Evolutionary conservation across 2,797 vertebrate genomes (phyloP), one percentile per base, ranked within the genome.

Genomic region (Dallia pectoralis): DNA sequence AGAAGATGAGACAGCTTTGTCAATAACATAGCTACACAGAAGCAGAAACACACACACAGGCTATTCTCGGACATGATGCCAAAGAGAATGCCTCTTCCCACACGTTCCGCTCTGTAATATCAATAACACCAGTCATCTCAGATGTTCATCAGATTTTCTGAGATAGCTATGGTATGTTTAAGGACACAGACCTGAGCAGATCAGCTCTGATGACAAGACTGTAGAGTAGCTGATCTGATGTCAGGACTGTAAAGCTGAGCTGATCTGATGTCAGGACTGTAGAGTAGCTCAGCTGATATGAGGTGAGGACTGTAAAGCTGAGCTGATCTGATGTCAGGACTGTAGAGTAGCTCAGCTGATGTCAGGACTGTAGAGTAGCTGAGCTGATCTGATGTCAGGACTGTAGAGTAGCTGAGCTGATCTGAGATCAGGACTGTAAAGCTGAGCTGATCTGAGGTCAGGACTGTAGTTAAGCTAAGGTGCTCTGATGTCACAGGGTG

Each of bases 51-150:
- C 71, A 30, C 70, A 59, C 70, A 27, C 71, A 47, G 18, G 11
- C 69, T 86, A 53, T 84, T 82, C 68, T 49, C 16, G 47, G 67
- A 71, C 51, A 56, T 77, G 73, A 74, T 74, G 70, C 69, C 77
- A 48, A 47, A 61, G 74, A 40, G 63, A 64, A 67, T 70, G 65
- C 79, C 27, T n/a, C 74, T 71, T 74, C 75, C 71, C 72, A 53
- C 71, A 53, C 74, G 65, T 74, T 75, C 68, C 70, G 51, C 72
- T 65, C 29, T 16, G 61, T 65, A 64, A 80, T 80, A 85, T 88
- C 86, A 83, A 86, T 83, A 82, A 22, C 73, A 48, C 69, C 67
- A 75, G 78, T 87, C 75, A 79, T 86, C 71, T 32, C 74, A 70
- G 29, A 77, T 83, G 87, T 91, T 47, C 82, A 87, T n/a, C n/a